Conservation (phyloP, 2,888 invertebrate genomes). For the Drosophila mimica region DNA sequence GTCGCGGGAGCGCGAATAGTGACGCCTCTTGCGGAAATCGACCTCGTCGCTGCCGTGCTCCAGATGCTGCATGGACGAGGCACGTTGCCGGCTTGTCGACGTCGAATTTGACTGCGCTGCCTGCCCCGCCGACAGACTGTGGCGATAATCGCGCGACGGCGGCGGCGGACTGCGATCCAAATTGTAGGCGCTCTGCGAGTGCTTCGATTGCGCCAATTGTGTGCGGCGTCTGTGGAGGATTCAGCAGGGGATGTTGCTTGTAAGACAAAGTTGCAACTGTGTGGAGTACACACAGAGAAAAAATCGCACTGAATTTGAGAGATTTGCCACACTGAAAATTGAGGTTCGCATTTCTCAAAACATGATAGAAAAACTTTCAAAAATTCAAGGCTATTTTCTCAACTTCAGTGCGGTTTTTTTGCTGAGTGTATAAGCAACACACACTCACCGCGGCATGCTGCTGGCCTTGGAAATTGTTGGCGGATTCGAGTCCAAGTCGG, state of each 20-base stretch:
- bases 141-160: conserved; percentile 74
- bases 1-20: conserved; percentile 85
- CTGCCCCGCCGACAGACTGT: conserved; percentile 61
- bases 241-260: not conserved
- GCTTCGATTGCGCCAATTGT: conserved; percentile 77
- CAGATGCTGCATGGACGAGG: conserved; percentile 84
- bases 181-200: conserved; percentile 84
- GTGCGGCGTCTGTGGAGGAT: conserved; percentile 71
- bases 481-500: conserved; percentile 91
- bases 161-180: conserved; percentile 82
- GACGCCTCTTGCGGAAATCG: conserved; percentile 82
- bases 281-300: not conserved
- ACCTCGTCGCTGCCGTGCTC: conserved; percentile 83
- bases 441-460: conserved; percentile 77
- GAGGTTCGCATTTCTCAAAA: no score
- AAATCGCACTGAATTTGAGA: not conserved
- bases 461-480: conserved; percentile 85
- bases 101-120: not conserved
- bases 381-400: not conserved
- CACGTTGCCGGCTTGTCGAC: conserved; percentile 68
- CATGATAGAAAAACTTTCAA: no score
- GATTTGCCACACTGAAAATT: no score
- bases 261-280: not conserved
- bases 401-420: not conserved
- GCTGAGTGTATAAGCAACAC: not conserved